Evolutionary conservation across 2,113 vertebrate genomes (phyloP).

Genomic region (Cynocephalus volans): DNA sequence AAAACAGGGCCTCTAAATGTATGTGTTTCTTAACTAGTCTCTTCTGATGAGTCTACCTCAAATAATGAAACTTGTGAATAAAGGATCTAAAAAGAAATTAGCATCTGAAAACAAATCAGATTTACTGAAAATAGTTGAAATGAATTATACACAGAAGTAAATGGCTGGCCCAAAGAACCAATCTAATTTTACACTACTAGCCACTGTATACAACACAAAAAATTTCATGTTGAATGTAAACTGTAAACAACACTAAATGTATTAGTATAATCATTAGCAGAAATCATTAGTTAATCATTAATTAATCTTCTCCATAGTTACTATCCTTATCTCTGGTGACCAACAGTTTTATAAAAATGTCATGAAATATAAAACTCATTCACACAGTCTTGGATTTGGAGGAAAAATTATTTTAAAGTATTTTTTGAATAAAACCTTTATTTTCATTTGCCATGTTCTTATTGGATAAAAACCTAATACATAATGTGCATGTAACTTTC

Average conservation of each 20-base stretch:
- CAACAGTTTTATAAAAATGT: constrained; percentile 11
- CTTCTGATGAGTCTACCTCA: constrained; percentile 23
- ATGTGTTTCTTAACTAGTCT: background rate
- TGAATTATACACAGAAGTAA: constrained; percentile 36
- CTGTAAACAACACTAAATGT: background rate
- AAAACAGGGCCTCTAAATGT: background rate
- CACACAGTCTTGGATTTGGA: background rate
- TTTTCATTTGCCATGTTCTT: background rate
- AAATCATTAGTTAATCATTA: background rate
- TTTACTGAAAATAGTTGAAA: constrained; percentile 38
- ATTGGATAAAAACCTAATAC: background rate
- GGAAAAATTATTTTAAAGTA: constrained; percentile 36
- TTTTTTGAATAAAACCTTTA: background rate
- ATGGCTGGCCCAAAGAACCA: background rate
- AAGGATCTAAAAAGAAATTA: constrained; percentile 37
- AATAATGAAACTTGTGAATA: constrained; percentile 15
- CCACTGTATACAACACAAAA: background rate
- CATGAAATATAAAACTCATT: background rate
- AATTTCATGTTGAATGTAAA: constrained; percentile 1
- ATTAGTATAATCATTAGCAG: background rate
- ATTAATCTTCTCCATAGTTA: background rate
- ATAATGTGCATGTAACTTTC: constrained; percentile 5
- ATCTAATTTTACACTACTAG: background rate
- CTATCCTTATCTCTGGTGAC: background rate
- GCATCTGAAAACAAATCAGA: constrained; percentile 8